These are phyloP conservation scores for Pristionchus arcanus DNA, from an alignment of 2,888 invertebrate species.

Conservation along the genomic window DNA sequence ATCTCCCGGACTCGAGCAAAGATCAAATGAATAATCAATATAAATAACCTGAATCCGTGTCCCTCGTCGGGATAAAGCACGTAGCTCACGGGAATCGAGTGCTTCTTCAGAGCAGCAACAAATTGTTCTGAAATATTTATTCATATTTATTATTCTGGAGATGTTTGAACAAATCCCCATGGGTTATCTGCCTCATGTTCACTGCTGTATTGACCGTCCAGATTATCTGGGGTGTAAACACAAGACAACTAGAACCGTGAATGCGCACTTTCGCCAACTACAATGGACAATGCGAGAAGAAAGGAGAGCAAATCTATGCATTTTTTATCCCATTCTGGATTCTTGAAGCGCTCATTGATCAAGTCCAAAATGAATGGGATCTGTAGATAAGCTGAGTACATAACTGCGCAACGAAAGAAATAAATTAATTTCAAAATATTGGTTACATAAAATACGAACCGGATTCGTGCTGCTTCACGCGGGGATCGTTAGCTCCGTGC, in stretches of 20 bases:
- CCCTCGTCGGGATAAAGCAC: conserved; percentile 78
- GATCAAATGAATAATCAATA: background rate
- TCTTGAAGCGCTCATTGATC: background rate
- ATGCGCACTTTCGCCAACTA: conserved; percentile 1
- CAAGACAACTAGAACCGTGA: background rate
- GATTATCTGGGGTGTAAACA: background rate
- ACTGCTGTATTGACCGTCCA: background rate
- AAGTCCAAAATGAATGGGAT: background rate
- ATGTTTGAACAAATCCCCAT: background rate
- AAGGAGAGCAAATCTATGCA: background rate
- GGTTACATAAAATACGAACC: conserved; percentile 55
- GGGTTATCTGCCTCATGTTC: background rate
- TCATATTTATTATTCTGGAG: background rate
- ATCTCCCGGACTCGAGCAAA: too few species aligned
- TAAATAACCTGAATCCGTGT: conserved; percentile 72
- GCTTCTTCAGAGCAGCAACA: conserved; percentile 74
- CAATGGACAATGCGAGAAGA: conserved; percentile 27
- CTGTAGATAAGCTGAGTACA: too few species aligned
- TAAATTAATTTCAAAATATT: background rate
- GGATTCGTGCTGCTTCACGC: conserved; percentile 77
- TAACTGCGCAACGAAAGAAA: background rate
- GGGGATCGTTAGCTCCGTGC: conserved; percentile 78
- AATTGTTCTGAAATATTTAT: conserved; percentile 72
- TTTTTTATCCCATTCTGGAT: background rate
- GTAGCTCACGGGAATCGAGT: conserved; percentile 77